A percentile compares a stretch with the other conserved stretches of the same genome.
These are phyloP conservation scores for Cryptotermes secundus DNA, from an alignment of 1,140 invertebrate genomes.

Conservation along the genomic window DNA sequence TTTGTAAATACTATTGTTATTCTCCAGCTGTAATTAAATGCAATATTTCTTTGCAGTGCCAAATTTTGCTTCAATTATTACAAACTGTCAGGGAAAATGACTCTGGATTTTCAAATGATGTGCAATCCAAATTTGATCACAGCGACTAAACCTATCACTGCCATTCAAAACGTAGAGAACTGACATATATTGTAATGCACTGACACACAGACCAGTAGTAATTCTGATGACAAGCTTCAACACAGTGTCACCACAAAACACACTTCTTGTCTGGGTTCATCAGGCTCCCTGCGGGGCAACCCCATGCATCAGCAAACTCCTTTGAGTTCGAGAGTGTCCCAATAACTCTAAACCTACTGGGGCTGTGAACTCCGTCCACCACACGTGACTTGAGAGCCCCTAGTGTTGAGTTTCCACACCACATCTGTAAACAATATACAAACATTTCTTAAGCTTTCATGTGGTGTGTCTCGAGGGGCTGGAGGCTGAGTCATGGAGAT, in stretches of 20 bases:
- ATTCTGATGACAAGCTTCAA: background rate
- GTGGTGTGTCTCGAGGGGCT: too few species aligned
- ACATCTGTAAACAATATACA: conserved; percentile 39
- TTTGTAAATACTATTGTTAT: too few species aligned
- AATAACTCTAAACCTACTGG: conserved; percentile 64
- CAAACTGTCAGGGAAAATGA: background rate
- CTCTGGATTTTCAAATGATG: background rate
- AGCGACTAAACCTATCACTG: background rate
- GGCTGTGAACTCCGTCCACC: conserved; percentile 46
- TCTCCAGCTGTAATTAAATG: too few species aligned
- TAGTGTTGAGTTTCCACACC: conserved; percentile 42
- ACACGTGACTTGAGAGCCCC: conserved; percentile 42
- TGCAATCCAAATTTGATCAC: background rate
- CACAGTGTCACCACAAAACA: conserved; percentile 68
- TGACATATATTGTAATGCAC: too few species aligned
- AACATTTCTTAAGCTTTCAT: background rate
- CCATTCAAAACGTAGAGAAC: background rate
- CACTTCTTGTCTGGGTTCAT: conserved; percentile 86
- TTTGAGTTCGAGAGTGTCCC: conserved; percentile 82
- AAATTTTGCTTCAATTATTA: background rate
- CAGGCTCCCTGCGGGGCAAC: conserved; percentile 67
- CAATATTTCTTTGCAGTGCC: too few species aligned
- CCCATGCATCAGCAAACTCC: conserved; percentile 81
- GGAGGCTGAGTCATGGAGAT: too few species aligned
- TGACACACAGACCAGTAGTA: too few species aligned